These are phyloP conservation scores for Zaprionus lineosus DNA, from an alignment of 2,888 invertebrate genomes.

Conservation along the genomic window DNA sequence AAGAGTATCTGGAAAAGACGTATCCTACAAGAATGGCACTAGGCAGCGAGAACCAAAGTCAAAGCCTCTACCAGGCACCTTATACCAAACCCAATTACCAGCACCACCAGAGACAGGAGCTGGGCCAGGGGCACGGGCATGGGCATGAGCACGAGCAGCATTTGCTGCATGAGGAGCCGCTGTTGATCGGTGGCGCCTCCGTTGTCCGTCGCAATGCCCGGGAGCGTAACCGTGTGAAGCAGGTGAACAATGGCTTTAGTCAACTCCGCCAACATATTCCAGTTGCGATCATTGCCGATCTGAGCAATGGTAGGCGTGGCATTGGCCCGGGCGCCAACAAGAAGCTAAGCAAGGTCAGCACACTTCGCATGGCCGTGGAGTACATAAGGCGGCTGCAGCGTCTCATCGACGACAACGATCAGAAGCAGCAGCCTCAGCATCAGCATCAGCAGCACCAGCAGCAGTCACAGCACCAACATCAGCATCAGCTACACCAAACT, in stretches of 20 bases:
- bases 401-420: conserved; percentile 77
- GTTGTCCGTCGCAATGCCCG: conserved; percentile 95
- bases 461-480: conserved; percentile 45
- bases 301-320: conserved; percentile 86
- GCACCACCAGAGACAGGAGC: conserved; percentile 15
- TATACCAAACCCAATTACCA: conserved; percentile 54
- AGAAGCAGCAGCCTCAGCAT: conserved; percentile 27
- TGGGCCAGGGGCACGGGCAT: conserved; percentile 16
- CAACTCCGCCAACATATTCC: conserved; percentile 94
- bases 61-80: conserved; percentile 52
- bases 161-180: conserved; percentile 23
- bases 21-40: conserved; percentile 63
- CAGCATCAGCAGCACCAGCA: conserved; percentile 33
- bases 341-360: conserved; percentile 95
- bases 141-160: conserved; percentile 8
- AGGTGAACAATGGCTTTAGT: conserved; percentile 96
- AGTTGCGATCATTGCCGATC: conserved; percentile 88
- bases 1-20: not conserved
- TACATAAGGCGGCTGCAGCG: conserved; percentile 93
- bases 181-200: conserved; percentile 84
- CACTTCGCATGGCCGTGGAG: conserved; percentile 93
- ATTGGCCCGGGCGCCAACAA: conserved; percentile 88
- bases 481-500: conserved; percentile 50
- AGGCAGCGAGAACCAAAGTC: conserved; percentile 58
- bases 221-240: conserved; percentile 96